Percentiles rank a stretch among this genome's conserved stretches.
Evolutionary conservation across 2,888 invertebrate genomes (phyloP).

Genomic region (Dryocosmus kuriphilus): DNA sequence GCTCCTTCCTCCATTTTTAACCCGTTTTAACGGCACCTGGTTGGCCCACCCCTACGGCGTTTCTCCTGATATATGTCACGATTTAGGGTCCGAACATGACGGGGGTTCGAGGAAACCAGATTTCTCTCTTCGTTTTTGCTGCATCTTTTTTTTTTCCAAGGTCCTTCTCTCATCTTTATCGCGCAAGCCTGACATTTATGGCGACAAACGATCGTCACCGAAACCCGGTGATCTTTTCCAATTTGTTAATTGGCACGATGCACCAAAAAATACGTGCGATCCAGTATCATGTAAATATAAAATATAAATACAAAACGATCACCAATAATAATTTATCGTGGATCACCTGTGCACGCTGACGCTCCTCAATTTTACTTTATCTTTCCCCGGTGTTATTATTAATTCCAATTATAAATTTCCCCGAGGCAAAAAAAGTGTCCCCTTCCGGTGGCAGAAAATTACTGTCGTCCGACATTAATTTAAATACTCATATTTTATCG

Average conservation of each 20-base stretch:
- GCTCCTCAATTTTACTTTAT: background rate
- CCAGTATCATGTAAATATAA: background rate
- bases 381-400: background rate
- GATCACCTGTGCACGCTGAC: background rate
- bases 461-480: background rate
- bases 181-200: conserved; percentile 71
- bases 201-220: conserved; percentile 70
- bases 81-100: conserved; percentile 61
- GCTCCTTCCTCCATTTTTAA: conserved; percentile 50
- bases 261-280: conserved; percentile 2
- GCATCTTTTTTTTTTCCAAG: background rate
- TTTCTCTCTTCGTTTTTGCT: conserved; percentile 53
- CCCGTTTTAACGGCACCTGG: conserved; percentile 63
- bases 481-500: conserved; percentile 17
- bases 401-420: conserved; percentile 6
- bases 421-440: background rate
- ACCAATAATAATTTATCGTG: background rate
- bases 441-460: background rate
- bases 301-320: background rate
- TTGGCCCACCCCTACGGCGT: conserved; percentile 61
- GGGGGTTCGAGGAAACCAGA: conserved; percentile 59
- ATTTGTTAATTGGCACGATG: conserved; percentile 73
- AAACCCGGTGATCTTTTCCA: conserved; percentile 60
- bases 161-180: conserved; percentile 66
- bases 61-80: conserved; percentile 65